Conservation (phyloP, 2,888 invertebrate species). For the Drosophila neutralis region DNA sequence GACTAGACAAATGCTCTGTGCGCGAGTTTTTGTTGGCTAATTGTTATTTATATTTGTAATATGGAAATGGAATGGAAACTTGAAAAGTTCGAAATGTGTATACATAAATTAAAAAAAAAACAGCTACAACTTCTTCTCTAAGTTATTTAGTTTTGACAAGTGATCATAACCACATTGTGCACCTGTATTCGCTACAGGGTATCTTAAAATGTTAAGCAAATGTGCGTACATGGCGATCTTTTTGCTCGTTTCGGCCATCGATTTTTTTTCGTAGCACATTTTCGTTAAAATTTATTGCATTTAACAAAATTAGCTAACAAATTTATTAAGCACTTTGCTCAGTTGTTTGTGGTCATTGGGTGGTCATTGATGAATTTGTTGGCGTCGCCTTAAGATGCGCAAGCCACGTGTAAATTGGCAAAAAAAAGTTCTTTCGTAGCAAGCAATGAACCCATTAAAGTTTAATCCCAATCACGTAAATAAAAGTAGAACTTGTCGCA, state of each 20-base stretch:
- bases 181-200: conserved; percentile 26
- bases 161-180: not conserved
- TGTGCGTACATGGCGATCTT: conserved; percentile 57
- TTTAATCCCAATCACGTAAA: conserved; percentile 77
- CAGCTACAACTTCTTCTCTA: not conserved
- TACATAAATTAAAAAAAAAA: not conserved
- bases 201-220: conserved; percentile 54
- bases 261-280: conserved; percentile 71
- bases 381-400: conserved; percentile 10
- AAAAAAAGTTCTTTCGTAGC: conserved; percentile 39
- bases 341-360: conserved; percentile 34
- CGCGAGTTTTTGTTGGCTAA: not conserved
- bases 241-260: conserved; percentile 34
- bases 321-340: conserved; percentile 77
- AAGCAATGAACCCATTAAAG: conserved; percentile 79
- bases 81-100: not conserved
- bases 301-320: conserved; percentile 81
- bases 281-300: conserved; percentile 81
- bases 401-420: conserved; percentile 71
- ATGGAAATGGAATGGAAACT: not conserved
- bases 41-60: not conserved
- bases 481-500: conserved; percentile 77
- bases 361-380: conserved; percentile 69
- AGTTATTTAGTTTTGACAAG: not conserved
- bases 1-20: conserved; percentile 31